Evolutionary conservation across 1,140 invertebrate species (phyloP), one percentile per base, ranked within the genome.

Genomic region (Micrasema longulum): DNA sequence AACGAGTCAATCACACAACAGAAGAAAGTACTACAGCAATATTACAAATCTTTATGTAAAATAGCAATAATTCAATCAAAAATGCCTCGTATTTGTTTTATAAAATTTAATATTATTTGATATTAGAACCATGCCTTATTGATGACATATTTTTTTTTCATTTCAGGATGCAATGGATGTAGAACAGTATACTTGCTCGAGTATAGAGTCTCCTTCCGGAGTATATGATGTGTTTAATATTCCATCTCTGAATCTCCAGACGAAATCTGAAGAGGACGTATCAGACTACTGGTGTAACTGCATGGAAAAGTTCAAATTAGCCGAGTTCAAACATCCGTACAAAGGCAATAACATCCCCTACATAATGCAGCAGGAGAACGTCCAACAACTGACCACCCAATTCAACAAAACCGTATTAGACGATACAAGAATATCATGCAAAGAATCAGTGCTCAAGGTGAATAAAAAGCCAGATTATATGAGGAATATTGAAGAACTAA

Each of bases 391-490:
- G 2, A 31, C 26, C 7, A 31, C 3, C 26, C 26, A 31, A 31
- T 7, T 31, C 26, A 31, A 31, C 7, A 31, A 31, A 31, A 31
- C 26, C 7, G 26, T 31, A 31, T 31, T 31, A 31, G 26, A 31
- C 7, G 26, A 31, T 31, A 31, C 26, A 4, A 31, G 26, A 31
- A 31, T 4, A 31, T 31, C 7, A 31, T 7, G 7, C 26, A 2
- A 2, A 31, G 26, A 31, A 31, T 31, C 26, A 31, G 26, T 31
- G 26, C 7, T 31, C 7, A 66, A 35, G n/a, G 9, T 45, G 10
- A 36, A 11, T 48, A 62, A 60, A 48, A 60, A 70, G 50, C 68
- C 68, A 6, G 53, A 48, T 10, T 70, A 62, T 18, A 60, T 70
- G 41, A 36, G 35, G 36, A 50, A 70, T 38, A 60, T 70, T 12